Evolutionary conservation across 2,113 vertebrate genomes (phyloP).

Genomic region (Pteruthius melanotis): DNA sequence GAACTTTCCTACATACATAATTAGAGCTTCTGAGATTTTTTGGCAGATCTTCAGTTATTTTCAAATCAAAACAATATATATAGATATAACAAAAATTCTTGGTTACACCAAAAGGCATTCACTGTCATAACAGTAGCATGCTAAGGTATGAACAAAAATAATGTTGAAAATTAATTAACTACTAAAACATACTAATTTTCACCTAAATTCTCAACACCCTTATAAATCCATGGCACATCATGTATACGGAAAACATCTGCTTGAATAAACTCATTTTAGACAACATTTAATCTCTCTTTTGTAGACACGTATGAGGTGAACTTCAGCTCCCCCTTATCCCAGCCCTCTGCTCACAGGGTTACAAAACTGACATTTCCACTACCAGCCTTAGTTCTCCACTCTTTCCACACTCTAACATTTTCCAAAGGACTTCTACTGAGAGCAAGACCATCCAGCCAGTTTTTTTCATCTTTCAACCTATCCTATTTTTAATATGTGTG

Average conservation of each 20-base stretch:
- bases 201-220: neutral
- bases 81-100: neutral
- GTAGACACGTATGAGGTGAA: rapidly evolving
- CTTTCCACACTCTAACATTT: neutral
- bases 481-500: neutral
- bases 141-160: neutral
- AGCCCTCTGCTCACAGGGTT: neutral
- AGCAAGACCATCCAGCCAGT: neutral
- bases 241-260: rapidly evolving
- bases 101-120: neutral
- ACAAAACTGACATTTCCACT: neutral
- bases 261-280: neutral
- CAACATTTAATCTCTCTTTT: neutral
- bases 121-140: neutral
- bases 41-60: neutral
- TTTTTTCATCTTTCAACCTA: neutral
- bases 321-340: neutral
- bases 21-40: neutral
- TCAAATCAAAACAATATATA: neutral
- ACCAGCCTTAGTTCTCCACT: neutral
- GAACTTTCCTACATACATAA: neutral
- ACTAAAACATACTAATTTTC: neutral
- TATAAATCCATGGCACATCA: neutral
- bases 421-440: neutral
- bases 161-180: neutral